These are phyloP conservation scores for Cyphomyrus plagiostoma DNA, from an alignment of 2,113 vertebrate genomes.

Conservation along the genomic window DNA sequence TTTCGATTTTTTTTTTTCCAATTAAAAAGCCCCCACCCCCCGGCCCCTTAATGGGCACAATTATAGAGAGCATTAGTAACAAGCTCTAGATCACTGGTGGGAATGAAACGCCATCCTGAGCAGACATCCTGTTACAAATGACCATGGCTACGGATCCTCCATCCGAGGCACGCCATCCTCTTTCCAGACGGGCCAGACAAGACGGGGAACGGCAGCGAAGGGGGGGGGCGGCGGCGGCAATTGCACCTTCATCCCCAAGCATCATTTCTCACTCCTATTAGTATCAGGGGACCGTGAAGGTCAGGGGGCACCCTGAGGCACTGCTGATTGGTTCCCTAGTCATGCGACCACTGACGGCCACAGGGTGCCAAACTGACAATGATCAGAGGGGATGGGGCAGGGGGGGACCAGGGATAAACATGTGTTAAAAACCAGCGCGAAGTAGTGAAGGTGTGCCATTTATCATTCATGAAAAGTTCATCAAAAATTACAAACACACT, in stretches of 20 bases:
- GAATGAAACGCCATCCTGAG: background rate
- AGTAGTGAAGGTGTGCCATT: background rate
- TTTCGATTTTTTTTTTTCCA: background rate
- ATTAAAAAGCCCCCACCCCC: background rate
- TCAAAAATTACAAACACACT: background rate
- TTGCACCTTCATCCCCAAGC: slow-evolving; percentile 26
- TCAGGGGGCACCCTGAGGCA: slow-evolving; percentile 26
- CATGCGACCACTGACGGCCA: background rate
- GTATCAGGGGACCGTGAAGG: slow-evolving; percentile 33
- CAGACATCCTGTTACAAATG: background rate
- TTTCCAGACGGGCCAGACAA: background rate
- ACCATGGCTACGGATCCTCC: background rate
- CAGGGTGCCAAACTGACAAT: background rate
- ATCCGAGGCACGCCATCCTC: background rate
- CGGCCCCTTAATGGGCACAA: background rate
- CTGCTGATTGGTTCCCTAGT: slow-evolving; percentile 19
- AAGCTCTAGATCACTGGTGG: background rate
- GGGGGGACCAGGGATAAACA: background rate
- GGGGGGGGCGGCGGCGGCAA: slow-evolving; percentile 22
- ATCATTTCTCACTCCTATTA: slow-evolving; percentile 29
- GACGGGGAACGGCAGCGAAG: slow-evolving; percentile 23
- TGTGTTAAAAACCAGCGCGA: background rate
- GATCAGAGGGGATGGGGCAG: background rate
- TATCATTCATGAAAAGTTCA: background rate
- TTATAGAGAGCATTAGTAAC: background rate